These are phyloP conservation scores for Listrodromus nycthemerus DNA, from an alignment of 2,888 invertebrate genomes.

Conservation along the genomic window DNA sequence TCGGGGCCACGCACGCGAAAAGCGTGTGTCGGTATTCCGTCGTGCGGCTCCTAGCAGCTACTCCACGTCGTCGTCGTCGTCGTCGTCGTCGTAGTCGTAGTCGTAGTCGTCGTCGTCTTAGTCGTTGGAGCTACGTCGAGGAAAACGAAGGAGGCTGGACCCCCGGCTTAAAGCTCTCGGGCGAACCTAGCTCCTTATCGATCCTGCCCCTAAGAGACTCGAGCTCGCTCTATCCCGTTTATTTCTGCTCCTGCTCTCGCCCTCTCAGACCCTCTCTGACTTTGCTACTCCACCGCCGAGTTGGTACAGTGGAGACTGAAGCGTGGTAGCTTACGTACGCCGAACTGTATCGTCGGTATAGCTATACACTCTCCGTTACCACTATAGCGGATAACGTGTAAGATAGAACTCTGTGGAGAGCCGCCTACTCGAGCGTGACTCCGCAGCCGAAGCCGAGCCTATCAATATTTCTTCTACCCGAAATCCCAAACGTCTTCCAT, in stretches of 20 bases:
- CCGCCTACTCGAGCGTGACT: constrained; percentile 84
- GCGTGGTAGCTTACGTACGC: constrained; percentile 55
- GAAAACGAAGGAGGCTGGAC: constrained; percentile 79
- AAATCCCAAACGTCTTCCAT: constrained; percentile 76
- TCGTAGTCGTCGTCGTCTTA: constrained; percentile 48
- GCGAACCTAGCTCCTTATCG: constrained; percentile 83
- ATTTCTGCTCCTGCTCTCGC: constrained; percentile 47
- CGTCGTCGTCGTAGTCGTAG: constrained; percentile 48
- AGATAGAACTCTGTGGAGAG: constrained; percentile 79
- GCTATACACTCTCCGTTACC: constrained; percentile 22
- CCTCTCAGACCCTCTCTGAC: constrained; percentile 30
- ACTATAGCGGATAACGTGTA: constrained; percentile 58
- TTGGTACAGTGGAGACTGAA: constrained; percentile 52
- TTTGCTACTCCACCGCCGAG: constrained; percentile 41
- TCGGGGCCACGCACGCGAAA: constrained; percentile 55
- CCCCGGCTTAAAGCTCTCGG: constrained; percentile 81
- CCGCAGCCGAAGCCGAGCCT: constrained; percentile 83
- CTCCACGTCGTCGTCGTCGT: constrained; percentile 49
- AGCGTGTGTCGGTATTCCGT: constrained; percentile 67
- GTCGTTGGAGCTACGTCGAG: constrained; percentile 74
- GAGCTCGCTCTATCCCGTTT: constrained; percentile 54
- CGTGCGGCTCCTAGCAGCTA: constrained; percentile 25
- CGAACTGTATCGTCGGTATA: background rate
- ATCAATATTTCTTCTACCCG: constrained; percentile 82
- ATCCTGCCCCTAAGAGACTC: constrained; percentile 82